phyloP scores from a whole-genome alignment of 2,888 invertebrate species.

The Troilus luridus region DNA sequence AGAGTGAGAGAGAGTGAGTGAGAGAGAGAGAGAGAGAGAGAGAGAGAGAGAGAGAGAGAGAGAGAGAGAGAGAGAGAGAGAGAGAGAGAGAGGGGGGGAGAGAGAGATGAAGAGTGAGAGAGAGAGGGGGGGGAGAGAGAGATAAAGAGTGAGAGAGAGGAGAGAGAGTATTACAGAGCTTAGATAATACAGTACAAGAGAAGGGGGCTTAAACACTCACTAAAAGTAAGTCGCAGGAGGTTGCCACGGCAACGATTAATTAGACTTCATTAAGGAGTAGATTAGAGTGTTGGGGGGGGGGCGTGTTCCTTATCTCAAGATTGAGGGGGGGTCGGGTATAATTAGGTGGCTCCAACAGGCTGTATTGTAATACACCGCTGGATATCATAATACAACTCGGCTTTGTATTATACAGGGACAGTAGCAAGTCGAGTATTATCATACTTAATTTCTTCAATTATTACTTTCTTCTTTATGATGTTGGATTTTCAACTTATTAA shows the following conservation, averaged over 20 bases:
- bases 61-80: constrained; percentile 65
- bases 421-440: no score
- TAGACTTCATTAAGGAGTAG: constrained; percentile 65
- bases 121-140: background rate
- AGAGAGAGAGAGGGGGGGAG: constrained; percentile 57
- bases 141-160: background rate
- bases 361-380: no score
- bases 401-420: no score
- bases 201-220: constrained; percentile 61
- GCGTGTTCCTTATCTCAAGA: background rate
- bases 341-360: background rate
- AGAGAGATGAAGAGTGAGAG: background rate
- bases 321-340: background rate
- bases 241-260: constrained; percentile 64
- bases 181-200: constrained; percentile 66
- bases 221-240: constrained; percentile 58
- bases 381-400: no score
- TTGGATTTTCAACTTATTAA: no score
- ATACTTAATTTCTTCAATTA: no score
- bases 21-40: no score
- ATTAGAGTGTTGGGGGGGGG: constrained; percentile 3
- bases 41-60: no score
- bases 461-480: no score
- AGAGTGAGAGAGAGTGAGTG: no score
- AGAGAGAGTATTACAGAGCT: constrained; percentile 11